Base-by-base conservation (phyloP, 2,113 vertebrate species). In the Cheirogaleus medius region DNA sequence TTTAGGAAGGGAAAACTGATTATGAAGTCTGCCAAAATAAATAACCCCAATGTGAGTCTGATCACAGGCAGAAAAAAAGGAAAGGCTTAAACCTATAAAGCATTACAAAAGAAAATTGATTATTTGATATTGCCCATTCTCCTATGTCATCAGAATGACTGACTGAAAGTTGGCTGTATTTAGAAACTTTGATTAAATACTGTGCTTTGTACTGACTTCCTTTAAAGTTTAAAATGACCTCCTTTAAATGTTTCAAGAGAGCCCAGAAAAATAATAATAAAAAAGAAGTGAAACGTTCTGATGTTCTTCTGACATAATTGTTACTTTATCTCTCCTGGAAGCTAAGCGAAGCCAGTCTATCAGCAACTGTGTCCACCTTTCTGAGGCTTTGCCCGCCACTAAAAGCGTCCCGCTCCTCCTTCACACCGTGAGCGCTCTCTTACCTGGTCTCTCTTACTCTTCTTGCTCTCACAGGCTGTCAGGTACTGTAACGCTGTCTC, bases 291-390 rank as follows among this genome's bases (percentile, higher is more conserved):
- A 90, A 76, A 97, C 58, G 73, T 97, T 66, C 90, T 32, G 2
- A 74, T 68, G 14, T 90, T 93, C 71, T 97, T 94, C 97, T 99
- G 98, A 99, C 87, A 0, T 96, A 97, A 98, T 44, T 98, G 20
- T 99, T 98, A 97, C 98, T 99, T 99, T 98, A 92, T 99, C 98
- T 99, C 98, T 98, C 97, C 96, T 96, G 99, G 98, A 99, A 99
- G 99, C 99, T 98, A 99, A 99, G 99, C 99, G 99, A 99, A 99
- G 99, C 99, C 99, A 99, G 98, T 99, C 99, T 99, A 99, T 99
- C 99, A 99, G 99, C 99, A 99, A 99, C 99, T 99, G 99, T 99
- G 99, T 99, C 87, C 99, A 99, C 98, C 99, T 99, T 86, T 99
- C 98, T 99, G 99, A 99, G 99, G 99, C 99, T 99, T 99, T 99